A percentile compares a stretch with the other conserved stretches of the same genome.
Conservation (phyloP, 2,797 vertebrate species). For the Scolopax bukidnonensis region DNA sequence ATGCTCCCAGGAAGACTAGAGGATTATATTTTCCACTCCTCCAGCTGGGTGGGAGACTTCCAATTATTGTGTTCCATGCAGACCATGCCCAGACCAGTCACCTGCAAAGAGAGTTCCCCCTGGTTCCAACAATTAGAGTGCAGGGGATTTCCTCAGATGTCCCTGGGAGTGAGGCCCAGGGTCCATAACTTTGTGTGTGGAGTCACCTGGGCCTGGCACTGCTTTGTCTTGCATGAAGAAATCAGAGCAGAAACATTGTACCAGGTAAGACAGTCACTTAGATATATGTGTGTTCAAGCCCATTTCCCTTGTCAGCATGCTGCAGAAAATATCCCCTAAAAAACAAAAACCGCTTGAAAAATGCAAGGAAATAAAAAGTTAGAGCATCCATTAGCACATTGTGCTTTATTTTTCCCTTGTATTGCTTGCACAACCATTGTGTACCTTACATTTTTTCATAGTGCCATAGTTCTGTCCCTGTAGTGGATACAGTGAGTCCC, state of each 20-base stretch:
- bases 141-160: background rate
- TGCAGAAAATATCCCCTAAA: background rate
- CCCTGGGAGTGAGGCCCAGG: background rate
- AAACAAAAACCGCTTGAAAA: background rate
- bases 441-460: background rate
- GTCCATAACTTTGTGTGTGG: background rate
- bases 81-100: rapidly evolving
- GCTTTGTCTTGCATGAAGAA: background rate
- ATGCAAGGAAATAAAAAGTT: background rate
- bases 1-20: background rate
- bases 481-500: background rate
- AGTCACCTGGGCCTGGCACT: background rate
- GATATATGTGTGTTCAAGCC: background rate
- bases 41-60: background rate
- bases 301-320: background rate
- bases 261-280: background rate
- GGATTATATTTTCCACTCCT: background rate
- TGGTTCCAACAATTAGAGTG: background rate
- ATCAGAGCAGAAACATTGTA: background rate
- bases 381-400: background rate
- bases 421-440: background rate
- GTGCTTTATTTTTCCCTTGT: background rate
- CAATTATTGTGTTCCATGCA: rapidly evolving
- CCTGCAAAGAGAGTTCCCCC: background rate
- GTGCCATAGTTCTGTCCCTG: background rate